Conservation (phyloP, 2,797 vertebrate genomes). For the Muscicapa striata region DNA sequence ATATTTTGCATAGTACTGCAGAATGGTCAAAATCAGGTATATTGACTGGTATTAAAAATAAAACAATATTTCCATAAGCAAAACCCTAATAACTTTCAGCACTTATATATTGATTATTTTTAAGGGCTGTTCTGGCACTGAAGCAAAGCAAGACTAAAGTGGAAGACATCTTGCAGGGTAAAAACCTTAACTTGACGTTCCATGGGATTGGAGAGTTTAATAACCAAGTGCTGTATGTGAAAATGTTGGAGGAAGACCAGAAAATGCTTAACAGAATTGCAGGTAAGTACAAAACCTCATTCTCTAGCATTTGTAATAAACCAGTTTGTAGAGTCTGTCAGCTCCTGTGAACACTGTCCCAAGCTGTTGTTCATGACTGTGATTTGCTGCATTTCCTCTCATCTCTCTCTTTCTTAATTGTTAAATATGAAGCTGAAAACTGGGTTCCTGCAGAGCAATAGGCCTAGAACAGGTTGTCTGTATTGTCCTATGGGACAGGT, state of each 20-base stretch:
- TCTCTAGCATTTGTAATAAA: neutral
- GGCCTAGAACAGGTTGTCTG: neutral
- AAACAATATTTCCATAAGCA: neutral
- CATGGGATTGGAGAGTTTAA: constrained; percentile 58
- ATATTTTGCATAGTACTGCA: neutral
- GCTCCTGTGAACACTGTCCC: neutral
- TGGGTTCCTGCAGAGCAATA: neutral
- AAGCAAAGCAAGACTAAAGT: constrained; percentile 61
- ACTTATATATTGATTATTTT: neutral
- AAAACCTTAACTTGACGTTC: constrained; percentile 50
- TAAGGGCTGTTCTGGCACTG: constrained; percentile 50
- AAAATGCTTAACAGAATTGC: constrained; percentile 29
- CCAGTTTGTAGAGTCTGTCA: neutral
- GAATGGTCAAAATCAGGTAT: neutral
- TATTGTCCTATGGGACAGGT: neutral
- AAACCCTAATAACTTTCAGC: neutral
- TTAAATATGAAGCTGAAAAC: neutral
- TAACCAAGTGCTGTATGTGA: constrained; percentile 56
- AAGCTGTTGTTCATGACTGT: neutral
- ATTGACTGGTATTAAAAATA: neutral
- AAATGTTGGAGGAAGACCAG: constrained; percentile 51
- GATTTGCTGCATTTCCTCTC: neutral
- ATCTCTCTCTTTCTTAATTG: neutral
- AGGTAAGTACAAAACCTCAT: neutral
- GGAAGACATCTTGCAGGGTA: constrained; percentile 45